Base-by-base conservation (phyloP, 1,140 invertebrate genomes). In the Aphelinus certus region DNA sequence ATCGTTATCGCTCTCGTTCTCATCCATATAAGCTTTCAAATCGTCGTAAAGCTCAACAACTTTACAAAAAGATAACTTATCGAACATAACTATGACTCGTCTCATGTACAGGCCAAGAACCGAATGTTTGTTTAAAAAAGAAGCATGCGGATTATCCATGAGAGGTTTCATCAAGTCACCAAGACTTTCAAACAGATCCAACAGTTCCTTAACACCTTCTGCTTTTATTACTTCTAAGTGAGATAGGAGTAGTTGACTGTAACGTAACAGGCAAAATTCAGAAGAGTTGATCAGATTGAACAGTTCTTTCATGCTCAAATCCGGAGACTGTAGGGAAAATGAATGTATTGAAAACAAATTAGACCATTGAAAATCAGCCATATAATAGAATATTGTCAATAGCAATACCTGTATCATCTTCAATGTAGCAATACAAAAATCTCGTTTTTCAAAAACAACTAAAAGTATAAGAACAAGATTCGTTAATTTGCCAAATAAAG, bases 21-120 rank as follows among this genome's bases (percentile, higher is more conserved):
- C 67, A 43, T 79, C 83, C 71, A 89, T 83, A 76, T 90, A 89
- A n/a, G 85, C 79, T 78, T 89, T 89, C 81, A 93, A 92, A 77
- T 91, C 90, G 78, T 92, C 90, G 82, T 92, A 93, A 56, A 94
- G 87, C 47, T 88, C 87, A 67, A 92, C 91, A 46, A 95, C 90
- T 88, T 95, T 93, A 49, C 92, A 92, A 86, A 97, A 96, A 46
- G 92, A 91, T 57, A 96, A 86, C 83, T 94, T 95, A 80, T 96
- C 94, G 84, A 96, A 92, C 70, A 93, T 91, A 2, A 96, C 86
- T 70, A 94, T 90, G 82, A 96, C 93, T 80, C 95, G 89, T 76
- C 95, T 89, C 71, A 96, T 88, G 86, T 95, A 96, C 73, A 95
- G 83, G 45, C 93, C 93, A 86, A 89, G 83, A 84, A 92, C 87